Conservation (phyloP, 2,113 vertebrate genomes). For the Otocyon megalotis region DNA sequence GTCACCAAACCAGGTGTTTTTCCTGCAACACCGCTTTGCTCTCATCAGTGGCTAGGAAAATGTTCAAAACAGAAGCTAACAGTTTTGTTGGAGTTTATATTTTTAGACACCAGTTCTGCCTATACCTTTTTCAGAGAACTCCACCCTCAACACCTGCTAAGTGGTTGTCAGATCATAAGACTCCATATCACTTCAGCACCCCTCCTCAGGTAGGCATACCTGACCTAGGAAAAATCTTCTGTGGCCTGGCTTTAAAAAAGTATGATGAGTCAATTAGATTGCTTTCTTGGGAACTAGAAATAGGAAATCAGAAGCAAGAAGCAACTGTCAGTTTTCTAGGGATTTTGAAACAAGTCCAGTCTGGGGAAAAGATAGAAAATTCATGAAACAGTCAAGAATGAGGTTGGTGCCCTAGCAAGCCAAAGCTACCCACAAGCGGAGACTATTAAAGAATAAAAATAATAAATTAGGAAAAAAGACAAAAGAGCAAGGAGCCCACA, state of each 20-base stretch:
- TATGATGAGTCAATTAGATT: neutral
- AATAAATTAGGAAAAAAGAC: neutral
- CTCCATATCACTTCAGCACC: rapidly evolving
- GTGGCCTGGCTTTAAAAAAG: neutral
- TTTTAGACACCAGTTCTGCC: neutral
- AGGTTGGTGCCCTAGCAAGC: neutral
- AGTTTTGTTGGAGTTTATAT: too few relatives aligned
- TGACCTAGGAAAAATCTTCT: neutral
- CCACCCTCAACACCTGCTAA: neutral
- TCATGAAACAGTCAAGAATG: neutral
- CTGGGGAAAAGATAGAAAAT: neutral
- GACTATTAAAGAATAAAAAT: neutral
- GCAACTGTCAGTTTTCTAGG: neutral
- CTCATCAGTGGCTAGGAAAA: neutral
- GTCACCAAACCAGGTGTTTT: neutral
- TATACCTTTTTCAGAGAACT: neutral
- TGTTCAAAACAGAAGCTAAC: neutral
- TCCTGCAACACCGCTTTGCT: neutral
- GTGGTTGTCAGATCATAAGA: neutral
- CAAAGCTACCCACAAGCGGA: neutral
- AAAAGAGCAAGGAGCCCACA: neutral
- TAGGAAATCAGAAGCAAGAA: neutral
- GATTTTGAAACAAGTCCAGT: neutral
- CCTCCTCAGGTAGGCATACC: neutral
- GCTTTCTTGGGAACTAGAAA: neutral